Evolutionary conservation across 2,113 vertebrate species (phyloP), one percentile per base, ranked within the genome.

Genomic region (Bubo bubo): DNA sequence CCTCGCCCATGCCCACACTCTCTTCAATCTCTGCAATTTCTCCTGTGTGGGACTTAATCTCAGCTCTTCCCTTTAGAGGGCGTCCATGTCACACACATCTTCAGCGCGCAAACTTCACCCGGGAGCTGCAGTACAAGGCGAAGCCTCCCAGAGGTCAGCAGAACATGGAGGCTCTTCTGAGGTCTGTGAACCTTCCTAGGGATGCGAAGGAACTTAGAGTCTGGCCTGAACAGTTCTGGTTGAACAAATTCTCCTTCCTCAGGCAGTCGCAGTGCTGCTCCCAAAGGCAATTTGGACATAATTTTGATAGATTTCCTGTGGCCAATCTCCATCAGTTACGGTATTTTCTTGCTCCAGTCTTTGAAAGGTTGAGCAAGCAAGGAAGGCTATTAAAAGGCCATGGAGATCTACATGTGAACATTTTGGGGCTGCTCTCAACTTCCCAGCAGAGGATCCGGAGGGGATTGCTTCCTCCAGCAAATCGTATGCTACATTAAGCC

Each of bases 11-110:
- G 76, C 14, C 60, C 39, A 8, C 0, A 1, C 23, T 59, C 8
- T 14, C 43, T 50, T 28, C 32, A n/a, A 43, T 35, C 62, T 32
- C 71, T 35, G 37, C 55, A 27, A 3, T 23, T 91, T 91, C 2
- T 17, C 32, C 50, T 12, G 59, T 6, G 34, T 4, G n/a, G 30
- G 77, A 67, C 59, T 71, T 49, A 10, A 37, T 3, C 55, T 64
- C 64, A 18, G 32, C 60, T 76, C 60, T 92, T 80, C 56, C 96
- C 97, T 97, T 95, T 94, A 97, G 97, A 90, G 93, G 95, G 97
- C 93, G 79, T 18, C 83, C 82, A 17, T 9, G 88, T 45, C 77
- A 13, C 73, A 9, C 86, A 20, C 53, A 95, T 95, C 55, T 62
- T 8, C 8, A 1, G 28, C 6, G 1, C 0, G 37, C 30, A 8